A percentile compares a stretch with the other conserved stretches of the same genome.
These are phyloP conservation scores for Bombus balteatus DNA, from an alignment of 1,140 invertebrate genomes.

Conservation along the genomic window DNA sequence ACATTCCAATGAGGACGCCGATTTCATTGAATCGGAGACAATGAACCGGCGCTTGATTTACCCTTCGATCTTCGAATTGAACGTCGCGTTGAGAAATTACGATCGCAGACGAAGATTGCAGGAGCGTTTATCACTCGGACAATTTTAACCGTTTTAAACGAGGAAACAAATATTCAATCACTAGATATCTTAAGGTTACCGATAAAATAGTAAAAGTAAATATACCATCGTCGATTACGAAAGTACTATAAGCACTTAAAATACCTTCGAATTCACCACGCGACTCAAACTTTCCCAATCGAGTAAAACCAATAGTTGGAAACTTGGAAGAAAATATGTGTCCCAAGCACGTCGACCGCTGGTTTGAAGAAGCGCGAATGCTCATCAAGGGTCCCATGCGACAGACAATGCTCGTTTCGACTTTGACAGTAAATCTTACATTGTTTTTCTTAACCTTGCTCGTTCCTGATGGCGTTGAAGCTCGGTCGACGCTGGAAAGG, in stretches of 20 bases:
- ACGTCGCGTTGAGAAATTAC: too few relatives aligned
- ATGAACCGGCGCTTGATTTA: neutral
- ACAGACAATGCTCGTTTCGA: slow-evolving; percentile 23
- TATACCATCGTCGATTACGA: too few relatives aligned
- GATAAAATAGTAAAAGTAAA: too few relatives aligned
- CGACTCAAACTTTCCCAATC: neutral
- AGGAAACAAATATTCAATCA: too few relatives aligned
- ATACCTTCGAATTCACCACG: too few relatives aligned
- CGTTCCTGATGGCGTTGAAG: slow-evolving; percentile 10
- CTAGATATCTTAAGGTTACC: too few relatives aligned
- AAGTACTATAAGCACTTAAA: too few relatives aligned
- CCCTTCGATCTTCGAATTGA: too few relatives aligned
- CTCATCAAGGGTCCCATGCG: neutral
- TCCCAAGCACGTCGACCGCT: neutral
- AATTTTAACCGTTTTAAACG: neutral
- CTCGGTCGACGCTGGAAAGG: neutral
- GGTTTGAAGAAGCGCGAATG: neutral
- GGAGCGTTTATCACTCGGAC: too few relatives aligned
- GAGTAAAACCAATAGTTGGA: neutral
- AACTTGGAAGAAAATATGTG: neutral
- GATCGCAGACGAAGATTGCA: too few relatives aligned
- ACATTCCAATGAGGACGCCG: neutral
- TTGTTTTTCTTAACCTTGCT: slow-evolving; percentile 46
- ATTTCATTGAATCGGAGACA: slow-evolving; percentile 13
- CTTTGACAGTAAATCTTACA: slow-evolving; percentile 44